Evolutionary conservation across 2,888 invertebrate genomes (phyloP), one percentile per base, ranked within the genome.

Genomic region (Meteorus cinctellus): DNA sequence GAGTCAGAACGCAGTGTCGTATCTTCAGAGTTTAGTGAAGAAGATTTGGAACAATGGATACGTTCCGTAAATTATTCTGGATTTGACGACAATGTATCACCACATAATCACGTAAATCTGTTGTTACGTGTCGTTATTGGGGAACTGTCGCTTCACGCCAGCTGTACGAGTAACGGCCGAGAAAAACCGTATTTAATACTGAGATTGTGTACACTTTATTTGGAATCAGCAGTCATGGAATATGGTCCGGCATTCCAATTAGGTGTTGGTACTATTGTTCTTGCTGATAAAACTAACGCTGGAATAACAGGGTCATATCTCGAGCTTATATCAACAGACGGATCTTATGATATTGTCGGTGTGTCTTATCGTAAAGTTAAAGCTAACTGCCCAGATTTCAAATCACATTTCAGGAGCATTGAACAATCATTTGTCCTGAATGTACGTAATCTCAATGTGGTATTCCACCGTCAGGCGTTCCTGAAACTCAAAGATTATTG

Each of bases 361-460:
- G 87, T 96, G 75, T 91, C 95, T 5, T 96, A 95, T 86, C 92
- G 96, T 86, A 95, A 95, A 92, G 95, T 96, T 0, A 92, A 93
- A 65, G 94, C 95, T 0, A 93, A 94, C 83, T 96, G 96, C 87
- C 96, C 96, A 0, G 96, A 96, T 87, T 96, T 96, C 89, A 93
- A 94, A 84, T 92, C 93, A 0, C 94, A 95, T 85, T 96, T 96
- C 87, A 94, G 95, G 86, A 94, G 93, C 84, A 95, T 96, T 60
- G 96, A 96, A 88, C 95, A 95, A 78, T 94, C 95, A 0, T 87
- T 96, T 69, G 94, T 95, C 60, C 90, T 94, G 0, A 95, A 95
- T 86, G 90, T 95, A 68, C 93, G 92, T 59, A 91, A 91, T 36
- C 83, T 94, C 4, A 90, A 93, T 62, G 83, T 95, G n/a, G 90